Percentiles rank a stretch among this genome's conserved stretches.
phyloP scores from a whole-genome alignment of 1,140 invertebrate genomes.

The Meloidogyne hapla region DNA sequence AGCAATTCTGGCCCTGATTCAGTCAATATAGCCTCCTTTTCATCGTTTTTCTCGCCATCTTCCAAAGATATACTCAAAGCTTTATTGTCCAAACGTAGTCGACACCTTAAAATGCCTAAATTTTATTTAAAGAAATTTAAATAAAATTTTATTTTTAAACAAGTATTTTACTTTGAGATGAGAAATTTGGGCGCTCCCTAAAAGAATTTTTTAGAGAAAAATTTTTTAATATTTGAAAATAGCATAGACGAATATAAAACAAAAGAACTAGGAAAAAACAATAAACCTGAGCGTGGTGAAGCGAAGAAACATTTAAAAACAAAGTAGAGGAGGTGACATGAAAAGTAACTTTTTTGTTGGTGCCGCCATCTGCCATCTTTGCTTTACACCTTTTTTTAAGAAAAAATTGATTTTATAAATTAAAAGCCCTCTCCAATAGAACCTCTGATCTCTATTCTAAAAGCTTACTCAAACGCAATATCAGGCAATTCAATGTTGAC shows the following conservation, averaged over 20 bases:
- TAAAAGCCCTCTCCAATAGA: no score
- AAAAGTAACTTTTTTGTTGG: slow-evolving; percentile 2
- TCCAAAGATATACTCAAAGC: slow-evolving; percentile 7
- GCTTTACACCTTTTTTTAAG: slow-evolving; percentile 12
- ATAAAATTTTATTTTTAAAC: background rate
- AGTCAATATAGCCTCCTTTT: background rate
- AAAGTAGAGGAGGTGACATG: background rate
- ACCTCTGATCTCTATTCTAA: no score
- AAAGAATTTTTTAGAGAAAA: background rate
- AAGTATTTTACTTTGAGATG: slow-evolving; percentile 13
- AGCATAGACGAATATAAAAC: background rate
- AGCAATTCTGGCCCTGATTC: slow-evolving; percentile 10
- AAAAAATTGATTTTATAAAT: slow-evolving; percentile 5
- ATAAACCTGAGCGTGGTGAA: slow-evolving; percentile 25
- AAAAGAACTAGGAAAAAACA: background rate
- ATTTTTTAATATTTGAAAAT: no score
- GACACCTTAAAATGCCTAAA: background rate
- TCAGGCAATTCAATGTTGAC: slow-evolving; percentile 6
- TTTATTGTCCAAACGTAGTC: background rate
- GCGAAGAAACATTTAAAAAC: slow-evolving; percentile 22
- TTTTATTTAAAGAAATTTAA: background rate
- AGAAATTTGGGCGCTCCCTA: slow-evolving; percentile 21
- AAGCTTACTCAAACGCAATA: slow-evolving; percentile 15
- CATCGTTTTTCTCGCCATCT: background rate
- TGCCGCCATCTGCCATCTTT: slow-evolving; percentile 4